phyloP scores from a whole-genome alignment of 2,888 invertebrate species.

The Cetonia aurata region DNA sequence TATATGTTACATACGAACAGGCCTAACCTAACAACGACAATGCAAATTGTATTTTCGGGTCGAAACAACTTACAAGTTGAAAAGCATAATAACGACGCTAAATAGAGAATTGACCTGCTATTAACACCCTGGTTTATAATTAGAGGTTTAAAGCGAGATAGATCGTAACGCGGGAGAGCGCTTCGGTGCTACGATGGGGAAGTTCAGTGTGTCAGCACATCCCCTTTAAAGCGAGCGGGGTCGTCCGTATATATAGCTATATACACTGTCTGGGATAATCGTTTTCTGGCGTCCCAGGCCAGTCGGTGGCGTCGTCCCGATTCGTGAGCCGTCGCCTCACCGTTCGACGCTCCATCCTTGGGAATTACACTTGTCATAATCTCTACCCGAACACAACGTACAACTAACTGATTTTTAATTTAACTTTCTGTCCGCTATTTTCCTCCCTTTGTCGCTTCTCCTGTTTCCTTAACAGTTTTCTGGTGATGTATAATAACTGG shows the following conservation, averaged over 20 bases:
- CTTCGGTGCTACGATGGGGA: constrained; percentile 43
- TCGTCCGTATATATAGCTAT: constrained; percentile 33
- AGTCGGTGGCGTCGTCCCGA: constrained; percentile 33
- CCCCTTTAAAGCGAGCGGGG: constrained; percentile 59
- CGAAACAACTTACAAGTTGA: constrained; percentile 42
- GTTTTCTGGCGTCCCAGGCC: constrained; percentile 60
- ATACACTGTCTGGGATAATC: constrained; percentile 60
- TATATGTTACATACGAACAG: no score
- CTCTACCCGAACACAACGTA: constrained; percentile 37
- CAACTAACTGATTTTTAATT: constrained; percentile 38
- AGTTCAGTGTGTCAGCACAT: constrained; percentile 59
- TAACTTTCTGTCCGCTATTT: background rate
- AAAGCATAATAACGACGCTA: constrained; percentile 57
- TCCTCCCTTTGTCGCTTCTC: background rate
- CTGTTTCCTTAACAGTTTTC: no score
- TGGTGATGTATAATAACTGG: no score
- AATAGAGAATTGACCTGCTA: constrained; percentile 64
- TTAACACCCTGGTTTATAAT: constrained; percentile 64
- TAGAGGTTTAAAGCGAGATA: constrained; percentile 60
- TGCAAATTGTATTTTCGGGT: constrained; percentile 43
- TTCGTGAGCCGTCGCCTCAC: constrained; percentile 30
- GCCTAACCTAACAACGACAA: constrained; percentile 25
- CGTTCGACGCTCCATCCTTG: constrained; percentile 46
- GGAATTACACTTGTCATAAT: constrained; percentile 53
- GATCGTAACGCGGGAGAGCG: constrained; percentile 39